These are phyloP conservation scores for Cromileptes altivelis DNA, from an alignment of 2,113 vertebrate genomes.

Conservation along the genomic window DNA sequence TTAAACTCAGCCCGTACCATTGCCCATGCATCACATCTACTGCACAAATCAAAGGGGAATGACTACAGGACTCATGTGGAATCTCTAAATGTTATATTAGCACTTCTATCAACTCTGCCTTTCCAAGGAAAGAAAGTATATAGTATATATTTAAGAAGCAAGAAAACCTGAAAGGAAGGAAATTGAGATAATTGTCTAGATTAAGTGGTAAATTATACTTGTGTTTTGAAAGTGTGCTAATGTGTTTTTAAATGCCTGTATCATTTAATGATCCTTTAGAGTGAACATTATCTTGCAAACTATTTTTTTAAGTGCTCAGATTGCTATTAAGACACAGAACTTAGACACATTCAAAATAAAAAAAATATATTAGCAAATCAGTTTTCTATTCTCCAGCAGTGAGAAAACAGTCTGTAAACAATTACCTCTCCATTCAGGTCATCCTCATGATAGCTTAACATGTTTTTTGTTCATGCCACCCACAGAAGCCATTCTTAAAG, in stretches of 20 bases:
- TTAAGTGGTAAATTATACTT: neutral
- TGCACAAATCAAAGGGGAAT: constrained; percentile 57
- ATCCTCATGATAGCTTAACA: neutral
- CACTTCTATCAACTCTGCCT: constrained; percentile 46
- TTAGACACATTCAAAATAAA: neutral
- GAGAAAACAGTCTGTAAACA: neutral
- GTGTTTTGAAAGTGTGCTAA: too few species aligned
- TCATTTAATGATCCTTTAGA: constrained; percentile 11
- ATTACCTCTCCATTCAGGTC: neutral
- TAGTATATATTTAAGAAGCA: neutral
- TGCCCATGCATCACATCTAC: constrained; percentile 52
- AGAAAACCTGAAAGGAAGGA: neutral
- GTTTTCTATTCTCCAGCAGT: neutral
- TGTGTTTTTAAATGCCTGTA: neutral
- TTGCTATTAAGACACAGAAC: neutral
- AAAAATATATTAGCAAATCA: neutral
- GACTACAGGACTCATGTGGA: constrained; percentile 33
- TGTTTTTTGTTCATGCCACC: neutral
- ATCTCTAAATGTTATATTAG: constrained; percentile 59
- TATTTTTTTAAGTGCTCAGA: neutral
- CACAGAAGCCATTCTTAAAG: neutral
- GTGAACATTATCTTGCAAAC: neutral
- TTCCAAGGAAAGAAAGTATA: constrained; percentile 15
- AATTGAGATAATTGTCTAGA: neutral
- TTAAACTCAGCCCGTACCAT: constrained; percentile 33